These are phyloP conservation scores for Leptodirus hochenwartii DNA, from an alignment of 2,888 invertebrate genomes.

Conservation along the genomic window DNA sequence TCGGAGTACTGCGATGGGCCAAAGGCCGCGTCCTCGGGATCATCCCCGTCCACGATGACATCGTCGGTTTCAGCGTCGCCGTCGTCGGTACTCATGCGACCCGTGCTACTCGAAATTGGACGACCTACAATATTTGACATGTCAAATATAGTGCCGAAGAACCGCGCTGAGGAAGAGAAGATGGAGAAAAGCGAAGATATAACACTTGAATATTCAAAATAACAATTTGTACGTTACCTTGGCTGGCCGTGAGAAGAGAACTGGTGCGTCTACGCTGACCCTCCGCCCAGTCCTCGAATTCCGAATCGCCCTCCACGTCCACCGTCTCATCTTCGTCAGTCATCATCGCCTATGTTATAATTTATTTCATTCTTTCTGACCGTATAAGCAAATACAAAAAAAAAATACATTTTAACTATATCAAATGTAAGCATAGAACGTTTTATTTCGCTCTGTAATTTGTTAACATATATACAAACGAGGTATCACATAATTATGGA, in stretches of 20 bases:
- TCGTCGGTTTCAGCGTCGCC: slow-evolving; percentile 26
- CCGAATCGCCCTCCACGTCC: slow-evolving; percentile 41
- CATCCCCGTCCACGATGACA: slow-evolving; percentile 27
- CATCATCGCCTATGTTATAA: slow-evolving; percentile 7
- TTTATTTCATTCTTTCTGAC: neutral
- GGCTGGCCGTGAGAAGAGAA: slow-evolving; percentile 14
- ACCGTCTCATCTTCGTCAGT: slow-evolving; percentile 49
- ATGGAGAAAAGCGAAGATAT: too few species aligned
- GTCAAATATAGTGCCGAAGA: too few species aligned
- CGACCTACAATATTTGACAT: too few species aligned
- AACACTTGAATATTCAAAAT: slow-evolving; percentile 2
- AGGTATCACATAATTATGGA: too few species aligned
- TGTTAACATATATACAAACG: too few species aligned
- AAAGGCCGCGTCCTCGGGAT: slow-evolving; percentile 22
- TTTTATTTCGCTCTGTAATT: too few species aligned
- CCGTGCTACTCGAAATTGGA: slow-evolving; percentile 21
- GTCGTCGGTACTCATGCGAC: slow-evolving; percentile 19
- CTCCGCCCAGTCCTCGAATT: slow-evolving; percentile 37
- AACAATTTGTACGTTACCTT: neutral
- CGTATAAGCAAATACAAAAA: neutral
- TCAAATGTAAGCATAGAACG: too few species aligned
- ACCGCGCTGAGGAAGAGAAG: too few species aligned
- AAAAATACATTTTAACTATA: too few species aligned
- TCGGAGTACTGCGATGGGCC: slow-evolving; percentile 27
- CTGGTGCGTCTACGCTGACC: slow-evolving; percentile 22